Conservation (phyloP, 2,113 vertebrate genomes). For the Chinchilla lanigera region DNA sequence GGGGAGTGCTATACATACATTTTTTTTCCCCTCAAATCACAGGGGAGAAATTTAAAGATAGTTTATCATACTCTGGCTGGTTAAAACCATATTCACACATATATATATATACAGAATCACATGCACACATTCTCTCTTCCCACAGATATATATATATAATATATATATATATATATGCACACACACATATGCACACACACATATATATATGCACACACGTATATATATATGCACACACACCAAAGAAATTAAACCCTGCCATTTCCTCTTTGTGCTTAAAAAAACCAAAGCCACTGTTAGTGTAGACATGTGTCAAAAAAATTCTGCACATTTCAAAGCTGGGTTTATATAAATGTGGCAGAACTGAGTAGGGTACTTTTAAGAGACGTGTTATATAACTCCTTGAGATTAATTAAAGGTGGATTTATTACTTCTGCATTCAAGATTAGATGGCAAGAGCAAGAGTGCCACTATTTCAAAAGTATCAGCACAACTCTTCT, state of each 20-base stretch:
- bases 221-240: too few relatives aligned
- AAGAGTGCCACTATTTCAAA: conserved; percentile 56
- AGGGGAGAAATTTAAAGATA: conserved; percentile 43
- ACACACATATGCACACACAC: too few relatives aligned
- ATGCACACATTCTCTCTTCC: too few relatives aligned
- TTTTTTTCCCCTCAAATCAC: not conserved
- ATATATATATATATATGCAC: too few relatives aligned
- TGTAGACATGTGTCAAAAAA: not conserved
- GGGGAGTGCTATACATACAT: not conserved
- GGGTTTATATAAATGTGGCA: not conserved
- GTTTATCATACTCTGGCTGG: conserved; percentile 56
- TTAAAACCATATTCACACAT: conserved; percentile 63
- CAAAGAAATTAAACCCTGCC: conserved; percentile 66
- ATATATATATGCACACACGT: too few relatives aligned
- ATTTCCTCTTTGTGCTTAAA: conserved; percentile 72
- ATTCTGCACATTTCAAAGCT: conserved; percentile 61
- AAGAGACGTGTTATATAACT: conserved; percentile 75
- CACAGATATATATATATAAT: too few relatives aligned
- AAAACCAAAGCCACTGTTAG: conserved; percentile 61
- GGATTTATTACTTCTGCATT: conserved; percentile 80
- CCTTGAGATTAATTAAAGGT: conserved; percentile 78
- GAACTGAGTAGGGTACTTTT: conserved; percentile 48
- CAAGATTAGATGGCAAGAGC: conserved; percentile 75
- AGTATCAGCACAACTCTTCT: conserved; percentile 58
- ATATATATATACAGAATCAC: too few relatives aligned